Percentiles rank a stretch among this genome's conserved stretches.
These are phyloP conservation scores for Lepus oiostolus DNA, from an alignment of 2,797 vertebrate genomes.

Conservation along the genomic window DNA sequence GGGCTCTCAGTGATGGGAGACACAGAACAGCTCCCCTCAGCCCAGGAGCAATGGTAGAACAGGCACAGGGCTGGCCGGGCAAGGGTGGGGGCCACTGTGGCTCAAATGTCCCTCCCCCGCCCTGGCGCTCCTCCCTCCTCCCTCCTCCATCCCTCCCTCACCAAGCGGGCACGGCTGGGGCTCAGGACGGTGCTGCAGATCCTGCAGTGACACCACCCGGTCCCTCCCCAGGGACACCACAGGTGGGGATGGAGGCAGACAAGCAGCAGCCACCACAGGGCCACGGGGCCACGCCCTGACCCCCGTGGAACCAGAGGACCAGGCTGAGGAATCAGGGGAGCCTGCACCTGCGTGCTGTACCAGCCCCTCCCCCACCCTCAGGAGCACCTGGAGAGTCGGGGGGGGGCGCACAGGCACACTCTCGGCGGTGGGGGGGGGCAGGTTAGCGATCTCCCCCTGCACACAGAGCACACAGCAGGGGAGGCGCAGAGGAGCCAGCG, in stretches of 20 bases:
- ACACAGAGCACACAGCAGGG: neutral
- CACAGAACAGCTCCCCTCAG: neutral
- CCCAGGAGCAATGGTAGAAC: neutral
- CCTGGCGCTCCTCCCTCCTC: too few species aligned
- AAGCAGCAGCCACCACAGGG: neutral
- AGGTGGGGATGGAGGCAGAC: neutral
- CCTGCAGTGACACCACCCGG: neutral
- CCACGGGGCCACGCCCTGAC: fast-evolving
- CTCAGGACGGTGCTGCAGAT: neutral
- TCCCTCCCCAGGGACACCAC: neutral
- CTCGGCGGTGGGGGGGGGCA: neutral
- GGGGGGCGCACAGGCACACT: neutral
- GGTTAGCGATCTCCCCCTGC: neutral
- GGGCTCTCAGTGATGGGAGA: neutral
- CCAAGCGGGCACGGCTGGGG: neutral
- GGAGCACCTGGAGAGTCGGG: neutral
- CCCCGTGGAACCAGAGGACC: neutral
- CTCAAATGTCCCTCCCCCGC: too few species aligned
- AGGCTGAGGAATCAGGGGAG: too few species aligned
- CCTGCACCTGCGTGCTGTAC: neutral
- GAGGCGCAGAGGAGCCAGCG: fast-evolving
- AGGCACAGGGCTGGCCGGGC: neutral
- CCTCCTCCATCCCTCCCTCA: too few species aligned
- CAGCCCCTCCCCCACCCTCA: too few species aligned
- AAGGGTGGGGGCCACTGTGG: too few species aligned